Evolutionary conservation across 2,797 vertebrate genomes (phyloP).

Genomic region (Diplodus sargus): DNA sequence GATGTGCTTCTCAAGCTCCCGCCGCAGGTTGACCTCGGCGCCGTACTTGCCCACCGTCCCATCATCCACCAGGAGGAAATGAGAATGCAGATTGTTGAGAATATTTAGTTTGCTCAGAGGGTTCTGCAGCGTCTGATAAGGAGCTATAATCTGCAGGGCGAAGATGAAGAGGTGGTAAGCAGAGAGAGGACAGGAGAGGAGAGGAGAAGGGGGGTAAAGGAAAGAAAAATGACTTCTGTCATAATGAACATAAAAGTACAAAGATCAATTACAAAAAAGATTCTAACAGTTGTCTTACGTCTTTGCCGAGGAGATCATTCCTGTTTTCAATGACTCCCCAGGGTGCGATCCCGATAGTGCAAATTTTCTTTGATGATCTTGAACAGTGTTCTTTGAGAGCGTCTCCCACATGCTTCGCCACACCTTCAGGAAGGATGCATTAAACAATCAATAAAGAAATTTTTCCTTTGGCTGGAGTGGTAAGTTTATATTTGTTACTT

Average conservation of each 20-base stretch:
- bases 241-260: background rate
- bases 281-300: constrained; percentile 85
- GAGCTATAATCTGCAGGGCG: constrained; percentile 90
- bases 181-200: no score
- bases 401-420: constrained; percentile 98
- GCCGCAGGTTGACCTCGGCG: constrained; percentile 92
- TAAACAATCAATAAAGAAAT: background rate
- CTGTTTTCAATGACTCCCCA: constrained; percentile 99
- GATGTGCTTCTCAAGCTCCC: constrained; percentile 97
- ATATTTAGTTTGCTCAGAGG: constrained; percentile 98
- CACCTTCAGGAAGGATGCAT: constrained; percentile 79
- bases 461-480: background rate
- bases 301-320: constrained; percentile 97
- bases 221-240: background rate
- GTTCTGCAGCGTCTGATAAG: constrained; percentile 97
- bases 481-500: background rate
- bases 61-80: constrained; percentile 98
- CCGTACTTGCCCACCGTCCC: constrained; percentile 98
- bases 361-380: constrained; percentile 97
- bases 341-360: constrained; percentile 96
- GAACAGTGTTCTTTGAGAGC: constrained; percentile 97
- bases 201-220: fast-evolving
- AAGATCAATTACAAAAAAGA: background rate
- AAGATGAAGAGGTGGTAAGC: background rate
- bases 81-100: constrained; percentile 97